phyloP scores from a whole-genome alignment of 2,888 invertebrate species.

The Pseudanteris insignis region DNA sequence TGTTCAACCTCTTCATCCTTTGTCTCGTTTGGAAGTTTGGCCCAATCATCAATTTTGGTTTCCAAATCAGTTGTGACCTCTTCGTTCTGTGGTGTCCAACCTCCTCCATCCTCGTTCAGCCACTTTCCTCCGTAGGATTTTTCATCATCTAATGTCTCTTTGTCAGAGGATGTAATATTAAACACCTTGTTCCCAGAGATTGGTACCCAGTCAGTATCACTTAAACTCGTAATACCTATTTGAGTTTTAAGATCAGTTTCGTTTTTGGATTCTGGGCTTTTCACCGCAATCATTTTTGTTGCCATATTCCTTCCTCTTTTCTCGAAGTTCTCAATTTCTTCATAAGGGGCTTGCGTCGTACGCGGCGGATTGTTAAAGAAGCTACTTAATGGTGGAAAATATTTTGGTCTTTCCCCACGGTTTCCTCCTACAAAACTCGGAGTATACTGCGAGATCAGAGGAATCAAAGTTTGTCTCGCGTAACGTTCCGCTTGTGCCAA shows the following conservation, averaged over 20 bases:
- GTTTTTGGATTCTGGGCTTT: slow-evolving; percentile 7
- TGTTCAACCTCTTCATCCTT: slow-evolving; percentile 1
- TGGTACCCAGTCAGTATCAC: slow-evolving; percentile 45
- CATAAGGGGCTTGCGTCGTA: slow-evolving; percentile 8
- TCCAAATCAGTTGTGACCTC: slow-evolving; percentile 46
- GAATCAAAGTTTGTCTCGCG: slow-evolving; percentile 79
- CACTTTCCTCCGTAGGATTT: slow-evolving; percentile 48
- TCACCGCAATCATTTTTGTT: slow-evolving; percentile 3
- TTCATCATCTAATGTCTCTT: slow-evolving; percentile 20
- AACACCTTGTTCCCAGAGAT: slow-evolving; percentile 30
- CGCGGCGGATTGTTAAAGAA: slow-evolving; percentile 27
- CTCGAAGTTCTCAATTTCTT: slow-evolving; percentile 14
- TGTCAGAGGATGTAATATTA: slow-evolving; percentile 13
- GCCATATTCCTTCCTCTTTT: slow-evolving; percentile 32
- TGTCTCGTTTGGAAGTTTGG: slow-evolving; percentile 46
- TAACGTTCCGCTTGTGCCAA: slow-evolving; percentile 84
- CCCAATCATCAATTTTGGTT: slow-evolving; percentile 57
- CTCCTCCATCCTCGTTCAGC: slow-evolving; percentile 49
- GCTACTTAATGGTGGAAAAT: slow-evolving; percentile 71
- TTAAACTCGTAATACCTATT: slow-evolving; percentile 12
- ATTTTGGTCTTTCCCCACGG: slow-evolving; percentile 70
- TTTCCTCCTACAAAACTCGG: slow-evolving; percentile 71
- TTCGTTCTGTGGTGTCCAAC: slow-evolving; percentile 48
- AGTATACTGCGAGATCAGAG: slow-evolving; percentile 81
- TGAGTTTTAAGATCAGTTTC: slow-evolving; percentile 4